Percentiles rank a stretch among this genome's conserved stretches.
phyloP scores from a whole-genome alignment of 2,888 invertebrate species.

The Synergus gifuensis region DNA sequence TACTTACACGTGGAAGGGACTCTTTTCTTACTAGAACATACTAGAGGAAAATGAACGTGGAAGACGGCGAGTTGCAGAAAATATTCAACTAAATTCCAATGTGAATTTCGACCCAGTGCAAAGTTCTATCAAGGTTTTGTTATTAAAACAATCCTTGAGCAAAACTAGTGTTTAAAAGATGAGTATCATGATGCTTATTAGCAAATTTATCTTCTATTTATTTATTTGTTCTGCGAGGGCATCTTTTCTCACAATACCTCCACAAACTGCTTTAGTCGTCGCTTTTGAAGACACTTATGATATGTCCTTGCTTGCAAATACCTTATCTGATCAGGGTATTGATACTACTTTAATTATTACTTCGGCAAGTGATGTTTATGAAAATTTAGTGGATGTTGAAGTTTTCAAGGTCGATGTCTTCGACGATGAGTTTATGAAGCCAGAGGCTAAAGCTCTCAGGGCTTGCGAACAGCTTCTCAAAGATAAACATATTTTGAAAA shows the following conservation, averaged over 20 bases:
- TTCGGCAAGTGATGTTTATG: slow-evolving; percentile 63
- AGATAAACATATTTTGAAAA: slow-evolving; percentile 62
- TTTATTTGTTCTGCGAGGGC: slow-evolving; percentile 54
- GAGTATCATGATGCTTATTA: slow-evolving; percentile 19
- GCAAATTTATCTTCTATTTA: slow-evolving; percentile 44
- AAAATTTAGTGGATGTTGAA: slow-evolving; percentile 70
- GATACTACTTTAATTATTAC: slow-evolving; percentile 69
- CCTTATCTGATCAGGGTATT: slow-evolving; percentile 71
- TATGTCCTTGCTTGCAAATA: slow-evolving; percentile 72
- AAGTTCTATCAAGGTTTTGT: not conserved
- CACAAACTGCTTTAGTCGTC: slow-evolving; percentile 69
- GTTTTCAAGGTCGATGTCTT: slow-evolving; percentile 60
- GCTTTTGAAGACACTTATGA: slow-evolving; percentile 72
- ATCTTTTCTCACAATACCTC: slow-evolving; percentile 67
- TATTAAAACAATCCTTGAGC: not conserved
- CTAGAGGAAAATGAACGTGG: slow-evolving; percentile 16
- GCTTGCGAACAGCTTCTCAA: slow-evolving; percentile 67
- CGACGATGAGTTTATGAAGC: slow-evolving; percentile 48
- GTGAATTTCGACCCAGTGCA: not conserved
- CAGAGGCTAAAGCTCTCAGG: slow-evolving; percentile 61
- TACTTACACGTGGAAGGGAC: slow-evolving; percentile 44
- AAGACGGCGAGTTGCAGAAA: not conserved
- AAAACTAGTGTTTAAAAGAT: not conserved
- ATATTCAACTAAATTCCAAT: not conserved
- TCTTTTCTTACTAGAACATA: slow-evolving; percentile 43